Conservation (phyloP, 1,140 invertebrate genomes). For the Ganaspis sp. region DNA sequence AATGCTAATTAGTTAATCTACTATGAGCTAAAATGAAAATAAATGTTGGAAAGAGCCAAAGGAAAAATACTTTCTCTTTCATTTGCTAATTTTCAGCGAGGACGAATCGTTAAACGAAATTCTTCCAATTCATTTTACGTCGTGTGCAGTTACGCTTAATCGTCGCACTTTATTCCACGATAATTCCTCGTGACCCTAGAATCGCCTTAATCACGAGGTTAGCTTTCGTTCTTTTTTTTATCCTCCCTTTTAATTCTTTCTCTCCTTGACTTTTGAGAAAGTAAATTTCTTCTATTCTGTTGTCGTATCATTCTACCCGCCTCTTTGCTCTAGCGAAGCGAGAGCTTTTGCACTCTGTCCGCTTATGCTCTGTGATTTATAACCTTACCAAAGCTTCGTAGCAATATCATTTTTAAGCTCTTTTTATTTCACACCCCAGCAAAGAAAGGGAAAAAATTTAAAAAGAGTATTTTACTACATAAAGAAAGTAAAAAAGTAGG, state of each 20-base stretch:
- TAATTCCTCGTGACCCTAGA: slow-evolving; percentile 62
- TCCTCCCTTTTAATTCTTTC: slow-evolving; percentile 23
- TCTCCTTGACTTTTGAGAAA: slow-evolving; percentile 28
- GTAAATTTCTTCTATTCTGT: slow-evolving; percentile 43
- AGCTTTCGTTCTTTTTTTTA: slow-evolving; percentile 38
- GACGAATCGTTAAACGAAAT: slow-evolving; percentile 52
- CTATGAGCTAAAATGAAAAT: not conserved
- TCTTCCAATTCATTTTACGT: slow-evolving; percentile 54
- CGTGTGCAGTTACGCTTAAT: slow-evolving; percentile 52
- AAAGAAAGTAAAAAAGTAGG: too few species aligned
- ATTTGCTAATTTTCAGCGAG: slow-evolving; percentile 34
- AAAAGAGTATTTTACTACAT: not conserved
- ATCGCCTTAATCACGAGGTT: slow-evolving; percentile 60
- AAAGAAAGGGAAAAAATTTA: not conserved
- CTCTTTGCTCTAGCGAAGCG: not conserved
- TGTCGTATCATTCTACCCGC: not conserved
- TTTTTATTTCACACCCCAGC: not conserved
- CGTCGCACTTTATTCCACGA: slow-evolving; percentile 55
- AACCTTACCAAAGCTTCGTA: slow-evolving; percentile 41
- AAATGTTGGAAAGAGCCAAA: slow-evolving; percentile 20
- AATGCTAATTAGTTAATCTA: slow-evolving; percentile 29
- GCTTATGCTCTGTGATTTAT: slow-evolving; percentile 50
- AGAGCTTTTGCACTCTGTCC: slow-evolving; percentile 27
- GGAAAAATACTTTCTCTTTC: slow-evolving; percentile 24
- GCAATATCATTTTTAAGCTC: slow-evolving; percentile 44